Percentiles rank a stretch among this genome's conserved stretches.
These are phyloP conservation scores for Latrodectus hesperus DNA, from an alignment of 2,888 invertebrate genomes.

Conservation along the genomic window DNA sequence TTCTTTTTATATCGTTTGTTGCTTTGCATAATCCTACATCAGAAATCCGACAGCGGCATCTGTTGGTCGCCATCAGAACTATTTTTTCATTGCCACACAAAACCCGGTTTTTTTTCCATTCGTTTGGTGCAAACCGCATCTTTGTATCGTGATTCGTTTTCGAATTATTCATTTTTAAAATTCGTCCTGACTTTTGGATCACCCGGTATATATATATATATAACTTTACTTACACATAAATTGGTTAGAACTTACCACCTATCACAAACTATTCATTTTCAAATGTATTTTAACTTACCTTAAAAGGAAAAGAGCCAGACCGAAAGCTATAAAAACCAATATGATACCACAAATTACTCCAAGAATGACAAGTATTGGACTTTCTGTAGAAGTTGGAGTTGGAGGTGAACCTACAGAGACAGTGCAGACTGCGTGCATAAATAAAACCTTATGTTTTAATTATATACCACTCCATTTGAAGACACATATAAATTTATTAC, in stretches of 20 bases:
- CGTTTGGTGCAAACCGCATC: no score
- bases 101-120: no score
- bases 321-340: constrained; percentile 80
- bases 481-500: constrained; percentile 44
- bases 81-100: no score
- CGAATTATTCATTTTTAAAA: no score
- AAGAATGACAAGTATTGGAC: constrained; percentile 74
- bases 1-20: no score
- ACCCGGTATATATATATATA: not conserved
- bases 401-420: constrained; percentile 69
- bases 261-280: not conserved
- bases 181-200: no score
- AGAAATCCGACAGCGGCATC: no score
- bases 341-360: constrained; percentile 83
- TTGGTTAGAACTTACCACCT: not conserved
- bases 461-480: constrained; percentile 57
- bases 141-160: no score
- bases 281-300: constrained; percentile 77
- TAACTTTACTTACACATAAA: not conserved
- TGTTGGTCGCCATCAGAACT: no score
- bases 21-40: no score
- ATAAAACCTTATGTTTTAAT: constrained; percentile 67
- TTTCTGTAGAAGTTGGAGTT: constrained; percentile 62
- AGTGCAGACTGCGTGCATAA: constrained; percentile 69
- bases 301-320: constrained; percentile 80